Percentiles rank a stretch among this genome's conserved stretches.
phyloP scores from a whole-genome alignment of 2,113 vertebrate genomes.

The Nyctereutes procyonoides region DNA sequence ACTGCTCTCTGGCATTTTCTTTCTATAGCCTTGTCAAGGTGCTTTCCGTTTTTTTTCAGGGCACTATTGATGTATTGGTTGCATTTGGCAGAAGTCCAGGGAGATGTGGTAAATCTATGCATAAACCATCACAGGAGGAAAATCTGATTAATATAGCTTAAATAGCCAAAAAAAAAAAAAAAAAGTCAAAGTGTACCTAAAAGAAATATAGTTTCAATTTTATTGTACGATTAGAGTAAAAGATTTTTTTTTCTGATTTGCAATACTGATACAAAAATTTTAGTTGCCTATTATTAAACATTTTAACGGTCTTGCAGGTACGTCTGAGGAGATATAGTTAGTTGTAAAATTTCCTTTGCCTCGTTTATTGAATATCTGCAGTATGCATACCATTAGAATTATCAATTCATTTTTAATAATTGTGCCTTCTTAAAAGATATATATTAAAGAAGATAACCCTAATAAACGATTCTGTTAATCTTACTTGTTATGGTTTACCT shows the following conservation, averaged over 20 bases:
- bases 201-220: not conserved
- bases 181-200: not conserved
- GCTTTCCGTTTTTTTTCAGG: constrained; percentile 70
- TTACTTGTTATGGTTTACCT: not conserved
- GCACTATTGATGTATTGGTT: constrained; percentile 71
- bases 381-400: not conserved
- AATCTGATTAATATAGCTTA: constrained; percentile 44
- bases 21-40: constrained; percentile 78
- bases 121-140: constrained; percentile 15
- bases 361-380: not conserved
- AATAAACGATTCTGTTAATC: not conserved
- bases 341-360: not conserved
- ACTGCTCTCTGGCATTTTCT: constrained; percentile 55
- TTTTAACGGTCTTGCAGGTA: not conserved
- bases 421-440: not conserved
- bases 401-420: not conserved
- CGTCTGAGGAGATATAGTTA: not conserved
- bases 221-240: not conserved
- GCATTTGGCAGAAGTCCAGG: constrained; percentile 72
- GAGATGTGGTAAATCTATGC: constrained; percentile 65
- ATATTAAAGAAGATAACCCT: not conserved
- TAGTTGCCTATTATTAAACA: not conserved
- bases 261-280: not conserved
- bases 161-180: not conserved
- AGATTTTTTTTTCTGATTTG: not conserved